These are phyloP conservation scores for Mormyrus iriodes DNA, from an alignment of 2,113 vertebrate species.

Conservation along the genomic window DNA sequence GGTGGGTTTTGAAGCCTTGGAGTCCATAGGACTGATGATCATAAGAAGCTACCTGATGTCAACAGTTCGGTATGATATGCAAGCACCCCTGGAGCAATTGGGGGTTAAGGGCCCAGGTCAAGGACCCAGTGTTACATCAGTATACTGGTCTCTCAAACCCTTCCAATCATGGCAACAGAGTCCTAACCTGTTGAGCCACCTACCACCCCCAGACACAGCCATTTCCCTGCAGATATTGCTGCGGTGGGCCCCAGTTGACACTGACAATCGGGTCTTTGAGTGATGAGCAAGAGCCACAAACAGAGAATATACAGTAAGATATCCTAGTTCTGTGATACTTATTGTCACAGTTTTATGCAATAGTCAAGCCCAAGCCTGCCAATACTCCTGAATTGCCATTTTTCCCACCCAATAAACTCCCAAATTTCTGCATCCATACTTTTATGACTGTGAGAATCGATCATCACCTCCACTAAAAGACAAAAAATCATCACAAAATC, in stretches of 20 bases:
- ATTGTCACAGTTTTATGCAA: neutral
- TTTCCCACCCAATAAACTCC: neutral
- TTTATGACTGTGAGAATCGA: neutral
- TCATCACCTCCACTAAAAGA: neutral
- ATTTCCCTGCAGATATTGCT: neutral
- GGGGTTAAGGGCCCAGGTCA: neutral
- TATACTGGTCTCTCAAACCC: neutral
- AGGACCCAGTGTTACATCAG: neutral
- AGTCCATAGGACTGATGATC: neutral
- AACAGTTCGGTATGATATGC: neutral
- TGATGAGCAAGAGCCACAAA: neutral
- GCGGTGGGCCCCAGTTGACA: neutral
- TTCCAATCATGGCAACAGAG: neutral
- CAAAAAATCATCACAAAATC: neutral
- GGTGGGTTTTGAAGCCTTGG: neutral
- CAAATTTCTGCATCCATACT: neutral
- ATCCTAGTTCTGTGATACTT: neutral
- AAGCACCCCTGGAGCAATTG: neutral
- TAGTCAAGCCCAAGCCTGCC: neutral
- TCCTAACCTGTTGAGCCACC: neutral
- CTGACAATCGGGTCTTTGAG: neutral
- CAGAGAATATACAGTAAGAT: neutral
- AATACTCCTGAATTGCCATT: neutral
- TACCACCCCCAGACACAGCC: neutral
- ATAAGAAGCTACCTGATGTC: neutral